phyloP scores from a whole-genome alignment of 2,797 vertebrate genomes.

The Phaenicophaeus curvirostris region DNA sequence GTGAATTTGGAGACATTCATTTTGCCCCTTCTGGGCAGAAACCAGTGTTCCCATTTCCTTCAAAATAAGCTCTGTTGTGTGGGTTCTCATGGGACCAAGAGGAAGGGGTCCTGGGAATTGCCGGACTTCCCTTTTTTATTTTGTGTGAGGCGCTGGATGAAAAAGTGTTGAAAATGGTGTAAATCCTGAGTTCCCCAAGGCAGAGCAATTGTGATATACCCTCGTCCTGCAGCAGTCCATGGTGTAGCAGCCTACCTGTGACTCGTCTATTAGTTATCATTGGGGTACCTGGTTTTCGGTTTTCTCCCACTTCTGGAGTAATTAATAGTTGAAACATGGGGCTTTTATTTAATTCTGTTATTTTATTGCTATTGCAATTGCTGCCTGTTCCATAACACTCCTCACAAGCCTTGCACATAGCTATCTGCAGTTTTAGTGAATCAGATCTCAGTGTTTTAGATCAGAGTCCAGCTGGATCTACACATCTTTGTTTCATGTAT shows the following conservation, averaged over 20 bases:
- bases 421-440: background rate
- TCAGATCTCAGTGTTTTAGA: conserved; percentile 57
- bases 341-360: background rate
- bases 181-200: background rate
- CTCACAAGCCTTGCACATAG: background rate
- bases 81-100: background rate
- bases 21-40: background rate
- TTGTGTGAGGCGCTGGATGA: background rate
- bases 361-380: background rate
- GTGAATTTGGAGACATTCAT: background rate
- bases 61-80: background rate
- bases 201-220: background rate
- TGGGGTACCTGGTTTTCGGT: background rate
- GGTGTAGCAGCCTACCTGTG: background rate
- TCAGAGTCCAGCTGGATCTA: conserved; percentile 60
- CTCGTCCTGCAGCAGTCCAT: background rate
- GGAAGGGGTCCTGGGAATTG: background rate
- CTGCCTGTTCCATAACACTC: background rate
- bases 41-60: background rate
- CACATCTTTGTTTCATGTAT: conserved; percentile 73
- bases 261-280: background rate
- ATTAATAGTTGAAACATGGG: background rate
- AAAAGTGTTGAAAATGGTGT: background rate
- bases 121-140: background rate
- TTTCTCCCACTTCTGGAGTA: background rate